Conservation (phyloP, 2,797 vertebrate species). For the Gallirallus australis region DNA sequence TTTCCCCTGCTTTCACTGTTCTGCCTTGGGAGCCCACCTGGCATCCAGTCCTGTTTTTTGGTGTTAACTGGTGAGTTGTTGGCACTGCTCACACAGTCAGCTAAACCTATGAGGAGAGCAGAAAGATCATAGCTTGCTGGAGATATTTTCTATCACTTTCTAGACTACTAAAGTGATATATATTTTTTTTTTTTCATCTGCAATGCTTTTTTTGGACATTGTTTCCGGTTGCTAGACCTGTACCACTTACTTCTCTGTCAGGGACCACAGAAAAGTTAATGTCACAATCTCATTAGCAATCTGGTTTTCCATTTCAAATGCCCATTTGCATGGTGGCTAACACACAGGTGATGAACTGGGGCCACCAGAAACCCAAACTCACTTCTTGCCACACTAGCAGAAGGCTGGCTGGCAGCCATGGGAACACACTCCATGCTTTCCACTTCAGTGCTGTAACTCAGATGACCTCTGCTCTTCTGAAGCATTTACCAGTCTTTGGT, state of each 20-base stretch:
- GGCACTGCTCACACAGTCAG: neutral
- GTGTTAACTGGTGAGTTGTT: fast-evolving
- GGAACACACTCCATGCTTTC: neutral
- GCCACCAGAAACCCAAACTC: neutral
- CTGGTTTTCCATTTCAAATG: neutral
- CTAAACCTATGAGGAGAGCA: neutral
- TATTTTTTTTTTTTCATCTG: neutral
- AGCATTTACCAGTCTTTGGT: neutral
- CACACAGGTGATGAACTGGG: neutral
- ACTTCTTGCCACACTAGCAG: fast-evolving
- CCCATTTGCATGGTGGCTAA: neutral
- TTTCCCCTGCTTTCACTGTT: neutral
- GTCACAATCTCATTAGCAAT: neutral
- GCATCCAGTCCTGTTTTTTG: neutral
- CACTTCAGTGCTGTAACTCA: neutral
- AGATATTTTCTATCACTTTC: neutral
- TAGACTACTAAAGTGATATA: neutral
- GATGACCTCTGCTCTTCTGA: neutral
- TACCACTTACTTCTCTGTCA: neutral
- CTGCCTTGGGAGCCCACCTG: neutral
- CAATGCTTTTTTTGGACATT: neutral
- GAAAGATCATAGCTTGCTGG: neutral
- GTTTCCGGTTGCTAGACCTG: neutral
- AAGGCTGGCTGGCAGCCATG: neutral
- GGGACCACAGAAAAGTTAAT: neutral